Evolutionary conservation across 1,140 invertebrate genomes (phyloP).

Genomic region (Penaeus japonicus): DNA sequence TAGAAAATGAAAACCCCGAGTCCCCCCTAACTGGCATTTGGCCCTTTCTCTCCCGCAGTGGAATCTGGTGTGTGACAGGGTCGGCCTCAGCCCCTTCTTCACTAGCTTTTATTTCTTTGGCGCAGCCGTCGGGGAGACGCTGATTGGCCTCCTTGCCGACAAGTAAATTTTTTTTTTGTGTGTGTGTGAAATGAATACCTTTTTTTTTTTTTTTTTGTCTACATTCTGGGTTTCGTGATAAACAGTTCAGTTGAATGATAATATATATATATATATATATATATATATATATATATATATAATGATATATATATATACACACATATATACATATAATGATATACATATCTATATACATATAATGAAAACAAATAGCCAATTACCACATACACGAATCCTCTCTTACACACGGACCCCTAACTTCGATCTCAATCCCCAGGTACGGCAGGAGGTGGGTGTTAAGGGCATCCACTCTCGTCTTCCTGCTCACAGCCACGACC

Average conservation of each 20-base stretch:
- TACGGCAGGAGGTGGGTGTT: conserved; percentile 41
- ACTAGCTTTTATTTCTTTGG: conserved; percentile 57
- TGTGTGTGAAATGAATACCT: neutral
- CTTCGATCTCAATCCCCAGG: neutral
- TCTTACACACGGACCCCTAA: too few species aligned
- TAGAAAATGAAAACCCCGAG: too few species aligned
- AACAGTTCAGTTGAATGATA: too few species aligned
- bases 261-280: too few species aligned
- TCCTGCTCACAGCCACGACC: conserved; percentile 10
- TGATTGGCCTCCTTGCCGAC: conserved; percentile 53
- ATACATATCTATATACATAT: too few species aligned
- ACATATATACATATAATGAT: too few species aligned
- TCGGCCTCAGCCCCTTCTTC: conserved; percentile 54
- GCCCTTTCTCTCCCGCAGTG: conserved; percentile 39
- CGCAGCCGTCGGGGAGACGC: conserved; percentile 47
- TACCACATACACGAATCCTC: too few species aligned
- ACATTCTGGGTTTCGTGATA: too few species aligned
- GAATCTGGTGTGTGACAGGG: conserved; percentile 58
- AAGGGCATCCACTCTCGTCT: neutral
- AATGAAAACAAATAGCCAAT: too few species aligned
- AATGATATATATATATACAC: too few species aligned
- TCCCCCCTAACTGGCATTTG: neutral
- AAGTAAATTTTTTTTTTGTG: conserved; percentile 7
- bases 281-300: too few species aligned
- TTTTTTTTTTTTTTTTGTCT: too few species aligned